Percentiles rank a stretch among this genome's conserved stretches.
phyloP scores from a whole-genome alignment of 2,888 invertebrate species.

The Reticulitermes lucifugus region DNA sequence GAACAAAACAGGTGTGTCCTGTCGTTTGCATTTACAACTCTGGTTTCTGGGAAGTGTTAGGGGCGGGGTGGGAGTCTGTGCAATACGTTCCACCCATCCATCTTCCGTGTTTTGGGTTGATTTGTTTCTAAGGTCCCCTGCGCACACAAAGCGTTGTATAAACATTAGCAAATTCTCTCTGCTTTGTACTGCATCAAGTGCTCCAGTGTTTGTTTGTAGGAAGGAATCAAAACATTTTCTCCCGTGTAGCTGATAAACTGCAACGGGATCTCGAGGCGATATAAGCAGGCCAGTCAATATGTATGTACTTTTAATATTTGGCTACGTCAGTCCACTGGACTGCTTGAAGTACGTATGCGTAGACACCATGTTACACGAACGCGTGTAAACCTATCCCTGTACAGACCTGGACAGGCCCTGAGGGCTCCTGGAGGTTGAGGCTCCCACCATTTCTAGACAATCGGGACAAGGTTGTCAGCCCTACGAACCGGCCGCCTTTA shows the following conservation, averaged over 20 bases:
- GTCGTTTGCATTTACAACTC: background rate
- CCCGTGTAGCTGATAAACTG: background rate
- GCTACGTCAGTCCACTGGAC: too few species aligned
- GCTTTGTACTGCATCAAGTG: background rate
- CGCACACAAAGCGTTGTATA: constrained; percentile 2
- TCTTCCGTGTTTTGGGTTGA: background rate
- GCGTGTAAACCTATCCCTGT: too few species aligned
- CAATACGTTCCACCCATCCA: too few species aligned
- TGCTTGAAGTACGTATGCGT: too few species aligned
- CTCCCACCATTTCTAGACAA: too few species aligned
- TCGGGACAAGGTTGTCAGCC: too few species aligned
- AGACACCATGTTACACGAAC: too few species aligned
- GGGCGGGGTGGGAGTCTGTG: background rate
- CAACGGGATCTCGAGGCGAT: background rate
- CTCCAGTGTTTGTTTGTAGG: background rate
- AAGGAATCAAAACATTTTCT: background rate
- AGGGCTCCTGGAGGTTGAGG: too few species aligned
- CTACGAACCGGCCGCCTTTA: too few species aligned
- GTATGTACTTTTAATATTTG: too few species aligned
- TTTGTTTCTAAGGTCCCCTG: background rate
- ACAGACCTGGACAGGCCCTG: too few species aligned
- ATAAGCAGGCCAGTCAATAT: too few species aligned
- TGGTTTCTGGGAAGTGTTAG: background rate
- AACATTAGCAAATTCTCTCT: background rate
- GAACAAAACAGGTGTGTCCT: background rate